A percentile compares a stretch with the other conserved stretches of the same genome.
These are phyloP conservation scores for Nymphalis polychloros DNA, from an alignment of 2,888 invertebrate species.

Conservation along the genomic window DNA sequence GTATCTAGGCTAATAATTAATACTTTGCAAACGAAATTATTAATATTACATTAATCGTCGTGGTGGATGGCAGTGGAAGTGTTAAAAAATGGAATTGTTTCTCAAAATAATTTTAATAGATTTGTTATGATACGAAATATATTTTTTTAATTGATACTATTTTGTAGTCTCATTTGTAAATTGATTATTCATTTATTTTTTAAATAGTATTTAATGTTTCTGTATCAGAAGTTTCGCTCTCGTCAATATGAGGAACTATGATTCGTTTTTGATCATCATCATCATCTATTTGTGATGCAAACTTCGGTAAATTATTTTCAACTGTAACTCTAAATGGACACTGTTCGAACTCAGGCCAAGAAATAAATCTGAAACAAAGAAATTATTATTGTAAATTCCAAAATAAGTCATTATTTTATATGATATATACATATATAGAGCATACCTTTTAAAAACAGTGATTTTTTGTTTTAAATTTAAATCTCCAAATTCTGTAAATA, in stretches of 20 bases:
- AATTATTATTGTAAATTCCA: not conserved
- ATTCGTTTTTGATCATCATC: constrained; percentile 60
- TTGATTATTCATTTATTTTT: not conserved
- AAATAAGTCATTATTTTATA: too few relatives aligned
- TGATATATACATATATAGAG: too few relatives aligned
- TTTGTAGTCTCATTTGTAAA: too few relatives aligned
- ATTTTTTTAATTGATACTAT: too few relatives aligned
- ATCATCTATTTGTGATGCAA: constrained; percentile 60
- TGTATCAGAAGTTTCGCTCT: constrained; percentile 59
- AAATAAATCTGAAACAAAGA: constrained; percentile 71
- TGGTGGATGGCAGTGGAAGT: too few relatives aligned
- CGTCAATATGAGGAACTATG: constrained; percentile 59
- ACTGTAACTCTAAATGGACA: constrained; percentile 85
- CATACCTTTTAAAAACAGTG: constrained; percentile 82
- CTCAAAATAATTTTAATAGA: too few relatives aligned
- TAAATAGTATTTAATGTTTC: constrained; percentile 39
- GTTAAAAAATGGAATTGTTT: too few relatives aligned
- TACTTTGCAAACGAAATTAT: too few relatives aligned
- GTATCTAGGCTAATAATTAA: too few relatives aligned
- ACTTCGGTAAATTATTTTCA: constrained; percentile 82
- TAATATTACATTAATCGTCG: too few relatives aligned
- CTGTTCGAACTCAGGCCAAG: constrained; percentile 85
- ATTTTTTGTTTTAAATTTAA: constrained; percentile 84
- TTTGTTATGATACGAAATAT: too few relatives aligned
- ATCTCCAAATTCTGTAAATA: constrained; percentile 88